A percentile compares a stretch with the other conserved stretches of the same genome.
phyloP scores from a whole-genome alignment of 2,113 vertebrate genomes.

The Machaerirhynchus nigripectus region DNA sequence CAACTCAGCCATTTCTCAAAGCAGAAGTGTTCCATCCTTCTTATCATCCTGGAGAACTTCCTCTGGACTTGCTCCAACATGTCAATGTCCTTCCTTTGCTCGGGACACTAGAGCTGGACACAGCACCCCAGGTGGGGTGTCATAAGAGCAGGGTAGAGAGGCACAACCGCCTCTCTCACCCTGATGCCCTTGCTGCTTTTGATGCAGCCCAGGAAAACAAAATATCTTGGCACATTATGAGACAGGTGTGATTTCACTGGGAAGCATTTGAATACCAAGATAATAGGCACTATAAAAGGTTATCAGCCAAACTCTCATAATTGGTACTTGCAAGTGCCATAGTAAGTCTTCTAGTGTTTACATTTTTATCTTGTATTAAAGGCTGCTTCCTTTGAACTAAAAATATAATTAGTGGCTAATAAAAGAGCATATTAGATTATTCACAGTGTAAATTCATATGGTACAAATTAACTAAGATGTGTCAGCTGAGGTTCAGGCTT shows the following conservation, averaged over 20 bases:
- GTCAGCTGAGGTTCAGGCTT: not conserved
- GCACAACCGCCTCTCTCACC: not conserved
- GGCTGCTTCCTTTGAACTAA: slow-evolving; percentile 22
- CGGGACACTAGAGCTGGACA: not conserved
- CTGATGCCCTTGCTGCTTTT: not conserved
- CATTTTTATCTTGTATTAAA: not conserved
- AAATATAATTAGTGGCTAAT: slow-evolving; percentile 35
- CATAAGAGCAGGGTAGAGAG: too few relatives aligned
- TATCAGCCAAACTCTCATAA: not conserved
- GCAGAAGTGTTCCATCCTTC: not conserved
- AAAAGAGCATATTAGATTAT: slow-evolving; percentile 36
- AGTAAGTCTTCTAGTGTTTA: not conserved
- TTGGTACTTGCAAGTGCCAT: not conserved
- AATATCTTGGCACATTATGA: not conserved
- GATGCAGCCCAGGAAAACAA: not conserved
- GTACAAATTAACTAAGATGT: not conserved
- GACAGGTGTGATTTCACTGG: not conserved
- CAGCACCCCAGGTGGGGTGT: not conserved
- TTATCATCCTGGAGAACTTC: not conserved
- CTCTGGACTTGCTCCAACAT: rapidly evolving
- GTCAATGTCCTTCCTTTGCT: not conserved
- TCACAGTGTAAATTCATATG: not conserved
- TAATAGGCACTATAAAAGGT: not conserved
- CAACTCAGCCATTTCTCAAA: not conserved
- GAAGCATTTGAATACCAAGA: not conserved